Evolutionary conservation across 2,797 vertebrate genomes (phyloP).

Genomic region (Cuniculus paca): DNA sequence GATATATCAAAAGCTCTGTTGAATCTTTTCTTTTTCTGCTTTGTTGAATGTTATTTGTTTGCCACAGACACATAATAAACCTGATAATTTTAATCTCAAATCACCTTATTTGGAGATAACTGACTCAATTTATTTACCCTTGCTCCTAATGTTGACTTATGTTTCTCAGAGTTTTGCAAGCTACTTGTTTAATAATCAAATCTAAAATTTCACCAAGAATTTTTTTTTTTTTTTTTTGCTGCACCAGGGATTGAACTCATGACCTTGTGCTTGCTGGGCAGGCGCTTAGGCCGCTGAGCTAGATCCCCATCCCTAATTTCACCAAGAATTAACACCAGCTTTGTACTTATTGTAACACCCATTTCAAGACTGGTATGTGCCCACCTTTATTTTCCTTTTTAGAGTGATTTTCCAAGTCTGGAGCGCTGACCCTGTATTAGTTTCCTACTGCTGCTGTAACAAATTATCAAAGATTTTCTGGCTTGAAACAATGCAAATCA

Average conservation of each 20-base stretch:
- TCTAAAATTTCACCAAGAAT: background rate
- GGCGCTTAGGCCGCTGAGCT: too few species aligned
- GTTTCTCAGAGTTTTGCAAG: background rate
- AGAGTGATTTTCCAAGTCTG: background rate
- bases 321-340: background rate
- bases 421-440: background rate
- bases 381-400: background rate
- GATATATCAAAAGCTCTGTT: conserved; percentile 5
- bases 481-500: background rate
- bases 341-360: background rate
- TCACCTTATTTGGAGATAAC: background rate
- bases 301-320: too few species aligned
- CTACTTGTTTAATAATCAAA: background rate
- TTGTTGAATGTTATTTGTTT: conserved; percentile 4
- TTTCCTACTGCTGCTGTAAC: background rate
- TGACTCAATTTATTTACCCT: background rate
- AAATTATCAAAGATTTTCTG: background rate
- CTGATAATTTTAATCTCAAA: background rate
- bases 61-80: background rate
- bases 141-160: background rate
- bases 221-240: too few species aligned
- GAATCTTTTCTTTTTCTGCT: background rate
- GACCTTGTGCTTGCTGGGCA: too few species aligned
- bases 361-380: background rate
- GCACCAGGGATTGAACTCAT: too few species aligned